These are phyloP conservation scores for Heliocidaris erythrogramma DNA, from an alignment of 35 echinoderm and acorn worm genomes.

Conservation along the genomic window DNA sequence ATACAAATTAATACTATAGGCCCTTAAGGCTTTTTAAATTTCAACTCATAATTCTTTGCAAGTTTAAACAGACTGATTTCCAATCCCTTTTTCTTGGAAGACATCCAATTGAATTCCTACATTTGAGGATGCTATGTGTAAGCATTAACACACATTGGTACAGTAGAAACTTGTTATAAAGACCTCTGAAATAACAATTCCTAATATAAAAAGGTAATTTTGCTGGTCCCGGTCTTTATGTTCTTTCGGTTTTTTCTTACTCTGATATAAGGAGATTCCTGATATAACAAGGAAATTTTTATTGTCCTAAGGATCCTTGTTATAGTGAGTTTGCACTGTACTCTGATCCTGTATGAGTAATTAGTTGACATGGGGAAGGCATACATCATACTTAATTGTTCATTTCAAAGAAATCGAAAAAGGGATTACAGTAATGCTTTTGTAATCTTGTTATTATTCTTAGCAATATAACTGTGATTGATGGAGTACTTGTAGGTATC, in stretches of 20 bases:
- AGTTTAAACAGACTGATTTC: not conserved
- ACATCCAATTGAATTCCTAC: not conserved
- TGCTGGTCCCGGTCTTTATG: too few species aligned
- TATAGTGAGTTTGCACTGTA: not conserved
- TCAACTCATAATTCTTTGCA: not conserved
- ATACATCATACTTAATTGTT: not conserved
- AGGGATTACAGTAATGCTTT: not conserved
- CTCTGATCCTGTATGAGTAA: not conserved
- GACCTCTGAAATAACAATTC: too few species aligned
- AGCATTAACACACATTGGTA: too few species aligned
- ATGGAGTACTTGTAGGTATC: not conserved
- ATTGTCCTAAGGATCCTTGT: too few species aligned
- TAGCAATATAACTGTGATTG: not conserved
- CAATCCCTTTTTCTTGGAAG: not conserved
- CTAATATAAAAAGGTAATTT: too few species aligned
- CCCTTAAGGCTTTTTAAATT: not conserved
- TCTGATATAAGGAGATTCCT: too few species aligned
- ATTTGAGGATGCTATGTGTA: too few species aligned
- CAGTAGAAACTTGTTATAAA: too few species aligned
- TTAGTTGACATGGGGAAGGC: not conserved
- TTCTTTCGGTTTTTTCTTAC: too few species aligned
- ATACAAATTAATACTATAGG: not conserved
- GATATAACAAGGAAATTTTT: too few species aligned
- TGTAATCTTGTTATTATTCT: not conserved
- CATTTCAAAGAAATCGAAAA: not conserved